phyloP scores from a whole-genome alignment of 2,797 vertebrate species.

The Scolopax bukidnonensis region DNA sequence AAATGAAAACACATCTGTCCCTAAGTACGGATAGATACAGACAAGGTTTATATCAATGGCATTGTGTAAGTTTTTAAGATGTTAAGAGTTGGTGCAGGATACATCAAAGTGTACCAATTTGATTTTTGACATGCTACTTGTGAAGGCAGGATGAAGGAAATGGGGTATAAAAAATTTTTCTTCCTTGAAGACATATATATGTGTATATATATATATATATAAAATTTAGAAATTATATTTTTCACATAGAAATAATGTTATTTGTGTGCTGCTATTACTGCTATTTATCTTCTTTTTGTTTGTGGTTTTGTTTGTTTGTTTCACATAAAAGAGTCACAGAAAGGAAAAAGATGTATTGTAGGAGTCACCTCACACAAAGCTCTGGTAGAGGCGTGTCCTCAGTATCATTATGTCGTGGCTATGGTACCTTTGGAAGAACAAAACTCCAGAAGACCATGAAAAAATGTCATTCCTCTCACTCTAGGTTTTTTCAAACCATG shows the following conservation, averaged over 20 bases:
- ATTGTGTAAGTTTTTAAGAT: not conserved
- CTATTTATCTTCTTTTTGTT: not conserved
- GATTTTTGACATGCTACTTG: not conserved
- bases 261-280: not conserved
- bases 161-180: not conserved
- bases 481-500: not conserved
- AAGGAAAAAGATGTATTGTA: not conserved
- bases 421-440: not conserved
- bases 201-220: not conserved
- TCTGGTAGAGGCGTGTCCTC: not conserved
- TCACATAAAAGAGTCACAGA: not conserved
- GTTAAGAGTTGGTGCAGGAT: not conserved
- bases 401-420: not conserved
- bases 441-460: not conserved
- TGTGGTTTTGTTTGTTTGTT: no score
- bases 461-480: not conserved
- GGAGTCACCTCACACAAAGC: not conserved
- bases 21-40: not conserved
- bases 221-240: not conserved
- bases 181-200: not conserved
- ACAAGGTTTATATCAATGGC: not conserved
- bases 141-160: not conserved
- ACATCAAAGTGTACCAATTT: not conserved
- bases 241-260: not conserved
- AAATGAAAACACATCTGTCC: not conserved